Evolutionary conservation across 1,140 invertebrate genomes (phyloP).

Genomic region (Apis laboriosa): DNA sequence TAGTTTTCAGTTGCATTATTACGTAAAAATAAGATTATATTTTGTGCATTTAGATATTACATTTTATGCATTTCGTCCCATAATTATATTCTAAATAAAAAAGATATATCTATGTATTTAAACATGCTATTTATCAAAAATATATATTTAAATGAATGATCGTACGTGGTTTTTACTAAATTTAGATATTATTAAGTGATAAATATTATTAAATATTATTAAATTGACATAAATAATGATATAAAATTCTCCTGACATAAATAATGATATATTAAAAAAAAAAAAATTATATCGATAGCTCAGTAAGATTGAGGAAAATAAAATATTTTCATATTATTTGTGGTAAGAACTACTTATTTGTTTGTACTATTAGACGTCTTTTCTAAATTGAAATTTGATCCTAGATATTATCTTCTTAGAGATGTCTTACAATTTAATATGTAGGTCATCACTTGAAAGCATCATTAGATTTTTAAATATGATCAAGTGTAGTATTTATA

Average conservation of each 20-base stretch:
- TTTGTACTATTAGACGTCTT: not conserved
- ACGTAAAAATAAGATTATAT: conserved; percentile 48
- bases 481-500: not conserved
- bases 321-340: not conserved
- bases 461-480: not conserved
- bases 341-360: not conserved
- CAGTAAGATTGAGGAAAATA: not conserved
- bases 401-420: not conserved
- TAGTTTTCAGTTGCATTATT: conserved; percentile 60
- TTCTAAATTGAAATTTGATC: not conserved
- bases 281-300: too few species aligned
- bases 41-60: conserved; percentile 27
- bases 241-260: too few species aligned
- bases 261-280: too few species aligned
- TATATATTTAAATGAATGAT: too few species aligned
- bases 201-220: too few species aligned
- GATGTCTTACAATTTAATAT: not conserved
- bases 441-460: not conserved
- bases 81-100: too few species aligned
- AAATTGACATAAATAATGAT: too few species aligned
- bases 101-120: too few species aligned
- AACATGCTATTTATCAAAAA: too few species aligned
- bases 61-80: conserved; percentile 10
- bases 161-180: too few species aligned
- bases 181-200: too few species aligned